phyloP scores from a whole-genome alignment of 2,113 vertebrate genomes.

The Lepus americanus region DNA sequence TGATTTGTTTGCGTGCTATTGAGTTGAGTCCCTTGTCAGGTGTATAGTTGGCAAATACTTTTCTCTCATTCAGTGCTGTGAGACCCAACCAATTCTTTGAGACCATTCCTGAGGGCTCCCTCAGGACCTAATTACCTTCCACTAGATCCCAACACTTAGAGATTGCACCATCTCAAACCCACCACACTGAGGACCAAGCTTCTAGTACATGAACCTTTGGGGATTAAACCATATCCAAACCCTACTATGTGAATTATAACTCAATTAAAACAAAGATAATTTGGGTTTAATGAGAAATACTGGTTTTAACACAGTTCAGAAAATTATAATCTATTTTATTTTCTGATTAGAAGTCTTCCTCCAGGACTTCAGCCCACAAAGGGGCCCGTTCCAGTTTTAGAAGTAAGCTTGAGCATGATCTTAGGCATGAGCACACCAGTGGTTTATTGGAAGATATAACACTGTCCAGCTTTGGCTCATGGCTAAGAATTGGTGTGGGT shows the following conservation, averaged over 20 bases:
- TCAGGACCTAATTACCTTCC: background rate
- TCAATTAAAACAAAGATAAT: slow-evolving; percentile 32
- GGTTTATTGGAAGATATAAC: background rate
- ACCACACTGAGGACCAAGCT: background rate
- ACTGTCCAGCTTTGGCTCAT: slow-evolving; percentile 41
- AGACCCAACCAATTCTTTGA: background rate
- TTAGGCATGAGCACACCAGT: background rate
- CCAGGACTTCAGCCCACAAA: background rate
- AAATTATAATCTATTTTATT: slow-evolving; percentile 60
- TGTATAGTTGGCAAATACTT: background rate
- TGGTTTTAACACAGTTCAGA: slow-evolving; percentile 54
- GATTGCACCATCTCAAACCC: background rate
- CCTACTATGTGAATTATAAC: background rate
- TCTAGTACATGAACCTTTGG: background rate
- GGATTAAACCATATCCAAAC: background rate
- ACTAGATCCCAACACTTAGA: background rate
- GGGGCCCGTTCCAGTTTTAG: background rate
- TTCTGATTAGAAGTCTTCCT: slow-evolving; percentile 40
- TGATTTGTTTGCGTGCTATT: background rate
- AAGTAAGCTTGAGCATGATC: background rate
- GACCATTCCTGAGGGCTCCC: background rate
- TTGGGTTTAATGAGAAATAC: slow-evolving; percentile 27
- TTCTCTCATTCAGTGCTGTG: background rate
- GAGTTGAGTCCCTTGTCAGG: background rate
- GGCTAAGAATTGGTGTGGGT: slow-evolving; percentile 32